These are phyloP conservation scores for Alviniconcha marisindica DNA, from an alignment of 1,140 invertebrate genomes.

Conservation along the genomic window DNA sequence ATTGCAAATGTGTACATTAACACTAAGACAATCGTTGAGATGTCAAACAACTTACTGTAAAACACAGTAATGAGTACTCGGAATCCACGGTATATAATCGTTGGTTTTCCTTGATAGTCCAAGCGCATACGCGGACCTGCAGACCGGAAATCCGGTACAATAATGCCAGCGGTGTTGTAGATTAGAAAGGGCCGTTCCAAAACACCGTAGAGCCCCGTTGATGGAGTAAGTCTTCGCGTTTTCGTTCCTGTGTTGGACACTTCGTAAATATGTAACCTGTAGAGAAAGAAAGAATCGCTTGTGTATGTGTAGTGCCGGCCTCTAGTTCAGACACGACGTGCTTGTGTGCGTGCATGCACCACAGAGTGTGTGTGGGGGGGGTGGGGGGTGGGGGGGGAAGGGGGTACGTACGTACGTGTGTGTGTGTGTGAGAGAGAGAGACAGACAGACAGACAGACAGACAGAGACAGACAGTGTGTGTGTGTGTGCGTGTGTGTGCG, in stretches of 20 bases:
- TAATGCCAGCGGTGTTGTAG: conserved; percentile 47
- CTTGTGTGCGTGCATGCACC: neutral
- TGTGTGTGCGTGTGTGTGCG: neutral
- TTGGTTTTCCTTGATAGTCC: conserved; percentile 55
- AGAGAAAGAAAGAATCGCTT: too few species aligned
- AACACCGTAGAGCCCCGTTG: conserved; percentile 52
- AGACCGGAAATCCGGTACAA: conserved; percentile 54
- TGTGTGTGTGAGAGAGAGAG: neutral
- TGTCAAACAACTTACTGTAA: conserved; percentile 48
- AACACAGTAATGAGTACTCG: conserved; percentile 50
- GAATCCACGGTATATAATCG: conserved; percentile 53
- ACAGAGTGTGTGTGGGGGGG: neutral
- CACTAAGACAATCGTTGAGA: too few species aligned
- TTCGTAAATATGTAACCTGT: conserved; percentile 54
- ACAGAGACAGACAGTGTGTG: neutral
- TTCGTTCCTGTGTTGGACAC: conserved; percentile 25
- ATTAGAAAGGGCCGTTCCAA: conserved; percentile 50
- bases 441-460: neutral
- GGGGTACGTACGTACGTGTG: neutral
- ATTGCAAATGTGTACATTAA: too few species aligned
- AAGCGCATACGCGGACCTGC: conserved; percentile 44
- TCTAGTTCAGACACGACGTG: too few species aligned
- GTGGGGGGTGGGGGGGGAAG: neutral
- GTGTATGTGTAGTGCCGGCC: too few species aligned
- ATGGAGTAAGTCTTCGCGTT: conserved; percentile 39